Evolutionary conservation across 92 coral and sea anemone genomes (phyloP), one percentile per base, ranked within the genome.

Genomic region (Siderastrea radians): DNA sequence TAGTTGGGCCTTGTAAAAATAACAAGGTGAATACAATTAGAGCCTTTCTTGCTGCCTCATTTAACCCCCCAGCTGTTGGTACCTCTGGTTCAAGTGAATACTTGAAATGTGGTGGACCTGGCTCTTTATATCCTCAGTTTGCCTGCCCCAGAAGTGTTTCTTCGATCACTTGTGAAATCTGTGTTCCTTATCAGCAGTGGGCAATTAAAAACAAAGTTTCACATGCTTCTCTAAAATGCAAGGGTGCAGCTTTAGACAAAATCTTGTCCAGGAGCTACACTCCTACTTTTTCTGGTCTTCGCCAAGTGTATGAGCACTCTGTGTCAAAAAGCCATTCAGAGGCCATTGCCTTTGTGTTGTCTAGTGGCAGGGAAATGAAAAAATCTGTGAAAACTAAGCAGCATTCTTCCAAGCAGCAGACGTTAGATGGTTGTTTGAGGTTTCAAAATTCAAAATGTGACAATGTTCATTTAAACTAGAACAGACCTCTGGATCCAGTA

Each of bases 301-400:
- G 70, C 1, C 82, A 77, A n/a, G 66, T 77, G 3, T 77, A 77
- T 60, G 82, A 77, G 49, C 68, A 59, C 62, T 59, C 70, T 43
- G 60, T 77, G 2, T 77, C 81, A 2, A 77, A 77, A 43, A 53
- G 66, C 82, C 82, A 77, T 59, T 53, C 43, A 59, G 82, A 77
- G 46, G 82, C 82, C 45, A 62, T 77, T 60, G 70, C 61, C 46
- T 77, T 77, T 44, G 26, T 77, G 66, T 15, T 17, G 45, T 11
- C 12, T 3, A n/a, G 55, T 77, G 55, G 38, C 38, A 26, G 43
- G 13, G 46, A 60, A 60, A 77, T 2, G 9, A 53, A 15, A 1
- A 73, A 73, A 49, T 49, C 59, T 11, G 61, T 53, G 14, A 53
- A 73, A 73, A 49, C 1, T 15, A 73, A 73, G 60, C 60, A 14